Base-by-base conservation (phyloP, 30 jellyfish, hydroid and myxozoan species). In the Aurelia sp. region DNA sequence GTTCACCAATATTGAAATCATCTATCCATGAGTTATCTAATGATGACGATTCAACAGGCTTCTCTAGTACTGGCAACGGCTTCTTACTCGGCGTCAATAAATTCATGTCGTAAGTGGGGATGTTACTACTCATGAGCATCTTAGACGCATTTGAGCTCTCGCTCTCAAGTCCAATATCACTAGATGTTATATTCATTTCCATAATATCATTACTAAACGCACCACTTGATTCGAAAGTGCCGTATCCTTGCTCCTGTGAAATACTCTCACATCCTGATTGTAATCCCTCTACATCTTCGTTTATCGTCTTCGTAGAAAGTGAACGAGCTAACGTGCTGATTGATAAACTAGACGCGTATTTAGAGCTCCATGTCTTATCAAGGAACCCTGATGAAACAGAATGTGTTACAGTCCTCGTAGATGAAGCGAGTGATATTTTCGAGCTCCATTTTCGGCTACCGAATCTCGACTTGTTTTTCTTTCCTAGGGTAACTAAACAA, bases 341-440 rank as follows among this genome's bases (percentile, higher is more conserved):
- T 21, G 92, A 82, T 78, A 82, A 67, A 44, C 92, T 82, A 40
- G 92, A 82, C 13, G 92, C 92, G 53, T 82, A 82, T 41, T 82
- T 82, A 40, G 92, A 82, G 73, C 92, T 82, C 92, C 92, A 82
- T 5, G 92, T 82, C 48, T 82, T 82, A 31, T 82, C 92, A 5
- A 82, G 71, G 47, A 82, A 82, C 47, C 92, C 92, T 7, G 92
- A 82, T 5, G 92, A 82, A 78, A 82, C 22, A 7, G 90, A 80
- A 8, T 19, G 81, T 20, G 90, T 33, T 2, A 58, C 86, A 5
- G 92, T 18, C 20, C 63, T 74, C 72, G 72, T 24, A 16, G 92
- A 69, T 17, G 91, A 51, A 5, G 87, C 87, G 3, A 82, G 72
- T 18, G 92, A 82, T 2, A 70, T 24, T 57, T 70, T 69, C 10